Evolutionary conservation across 1,140 invertebrate genomes (phyloP), one percentile per base, ranked within the genome.

Genomic region (Gryon sp.): DNA sequence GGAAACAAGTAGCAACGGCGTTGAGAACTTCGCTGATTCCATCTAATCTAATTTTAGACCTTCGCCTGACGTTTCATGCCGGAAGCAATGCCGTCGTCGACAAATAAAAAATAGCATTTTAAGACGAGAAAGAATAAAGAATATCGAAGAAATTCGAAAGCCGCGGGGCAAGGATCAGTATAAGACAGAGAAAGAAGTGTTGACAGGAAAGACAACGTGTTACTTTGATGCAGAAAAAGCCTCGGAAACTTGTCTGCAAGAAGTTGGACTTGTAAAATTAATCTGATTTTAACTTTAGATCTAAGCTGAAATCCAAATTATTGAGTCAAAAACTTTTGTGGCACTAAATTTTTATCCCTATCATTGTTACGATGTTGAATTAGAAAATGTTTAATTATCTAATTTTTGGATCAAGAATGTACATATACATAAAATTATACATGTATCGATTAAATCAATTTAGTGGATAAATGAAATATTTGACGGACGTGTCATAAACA

Each of bases 241-340:
- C 32, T 6, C 62, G 50, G 28, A 11, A 62, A 41, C 34, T 53
- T 15, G 16, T 9, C 6, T 40, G 22, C 9, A 66, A 52, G 19
- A 72, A 82, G 78, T 81, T 82, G 40, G 60, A 81, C 78, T 76
- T 78, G 75, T 73, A 82, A 79, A 83, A 79, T 82, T 84, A 82
- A 84, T 80, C 79, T 66, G 52, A 77, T 62, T 30, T 28, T 30
- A 79, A 80, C 76, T 82, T 82, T 65, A 45, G 55, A 70, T 70
- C 28, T n/a, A n/a, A n/a, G n/a, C n/a, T n/a, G n/a, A n/a, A n/a
- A n/a, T n/a, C n/a, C n/a, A n/a, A n/a, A n/a, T n/a, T n/a, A n/a
- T n/a, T n/a, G n/a, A n/a, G n/a, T n/a, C n/a, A n/a, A n/a, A n/a
- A n/a, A n/a, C n/a, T n/a, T n/a, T n/a, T n/a, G n/a, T n/a, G n/a